Evolutionary conservation across 2,888 invertebrate species (phyloP), one percentile per base, ranked within the genome.

Genomic region (Sinotaia quadrata): DNA sequence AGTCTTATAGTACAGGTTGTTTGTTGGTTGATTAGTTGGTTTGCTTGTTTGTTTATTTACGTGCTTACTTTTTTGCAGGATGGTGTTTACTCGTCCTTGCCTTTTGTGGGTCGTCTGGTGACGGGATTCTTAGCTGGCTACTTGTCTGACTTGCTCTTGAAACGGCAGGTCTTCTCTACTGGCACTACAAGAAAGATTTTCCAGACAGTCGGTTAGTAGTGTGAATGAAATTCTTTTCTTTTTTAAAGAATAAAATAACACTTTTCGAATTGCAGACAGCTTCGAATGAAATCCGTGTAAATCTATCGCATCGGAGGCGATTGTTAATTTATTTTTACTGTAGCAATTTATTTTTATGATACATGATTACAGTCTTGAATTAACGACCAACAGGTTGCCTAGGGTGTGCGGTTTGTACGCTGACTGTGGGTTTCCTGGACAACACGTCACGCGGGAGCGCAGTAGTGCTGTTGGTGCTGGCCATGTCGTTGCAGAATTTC

Each of bases 301-400:
- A n/a, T n/a, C n/a, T n/a, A n/a, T n/a, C n/a, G n/a, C n/a, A n/a
- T n/a, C n/a, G n/a, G n/a, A n/a, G n/a, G n/a, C n/a, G n/a, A n/a
- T n/a, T n/a, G n/a, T n/a, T n/a, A n/a, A n/a, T n/a, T n/a, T n/a
- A n/a, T n/a, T n/a, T n/a, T n/a, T n/a, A n/a, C n/a, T n/a, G n/a
- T n/a, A n/a, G n/a, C n/a, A n/a, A n/a, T n/a, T n/a, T n/a, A n/a
- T n/a, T n/a, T n/a, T n/a, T n/a, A n/a, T n/a, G n/a, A n/a, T n/a
- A n/a, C n/a, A n/a, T n/a, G n/a, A n/a, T n/a, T n/a, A n/a, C n/a
- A n/a, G n/a, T n/a, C n/a, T n/a, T n/a, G n/a, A n/a, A n/a, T n/a
- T n/a, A n/a, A n/a, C n/a, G n/a, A n/a, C n/a, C 12, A 7, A 41
- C 75, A 83, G 83, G 80, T 27, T 75, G 77, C 57, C 51, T 76